Evolutionary conservation across 2,113 vertebrate genomes (phyloP), one percentile per base, ranked within the genome.

Genomic region (Gobius niger): DNA sequence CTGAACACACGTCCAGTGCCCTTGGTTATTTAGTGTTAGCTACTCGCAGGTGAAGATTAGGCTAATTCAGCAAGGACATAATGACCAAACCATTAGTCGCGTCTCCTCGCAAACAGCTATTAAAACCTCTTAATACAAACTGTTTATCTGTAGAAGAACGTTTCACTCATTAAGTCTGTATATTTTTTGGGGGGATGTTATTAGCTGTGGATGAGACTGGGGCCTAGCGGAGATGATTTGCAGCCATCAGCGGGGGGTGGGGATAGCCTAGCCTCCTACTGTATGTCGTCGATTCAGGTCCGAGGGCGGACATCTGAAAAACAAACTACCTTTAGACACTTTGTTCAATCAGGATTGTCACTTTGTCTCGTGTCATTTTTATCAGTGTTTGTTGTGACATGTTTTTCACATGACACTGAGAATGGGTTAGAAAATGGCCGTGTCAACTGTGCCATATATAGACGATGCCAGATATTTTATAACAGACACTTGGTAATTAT

Each of bases 281-380:
- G 78, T 75, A 82, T 90, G 87, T 88, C 86, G 87, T 87, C 82
- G 86, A 82, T 85, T 64, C 78, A 88, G 82, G 76, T 80, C 63
- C 73, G 77, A 85, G 83, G 85, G 85, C 79, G 82, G 80, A 83
- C 76, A 49, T 76, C 61, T 59, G 44, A 14, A 70, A 49, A 77
- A 76, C 70, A 65, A 67, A 14, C 16, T 40, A 57, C 19, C 44
- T 67, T 49, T 47, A 44, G 9, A 0, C 63, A 67, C 52, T 52
- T 40, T 42, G 44, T 24, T 34, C 47, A 42, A 10, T 44, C 46
- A 8, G 6, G 13, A 16, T 14, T 15, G n/a, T 40, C 18, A 42
- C 5, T 4, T 34, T 19, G 34, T 7, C 54, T 6, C 2, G 14
- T 13, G 57, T 9, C 65, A 76, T 50, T 0, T 10, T 5, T 14